Conservation (phyloP, 1,140 invertebrate species). For the Calliopsis andreniformis region DNA sequence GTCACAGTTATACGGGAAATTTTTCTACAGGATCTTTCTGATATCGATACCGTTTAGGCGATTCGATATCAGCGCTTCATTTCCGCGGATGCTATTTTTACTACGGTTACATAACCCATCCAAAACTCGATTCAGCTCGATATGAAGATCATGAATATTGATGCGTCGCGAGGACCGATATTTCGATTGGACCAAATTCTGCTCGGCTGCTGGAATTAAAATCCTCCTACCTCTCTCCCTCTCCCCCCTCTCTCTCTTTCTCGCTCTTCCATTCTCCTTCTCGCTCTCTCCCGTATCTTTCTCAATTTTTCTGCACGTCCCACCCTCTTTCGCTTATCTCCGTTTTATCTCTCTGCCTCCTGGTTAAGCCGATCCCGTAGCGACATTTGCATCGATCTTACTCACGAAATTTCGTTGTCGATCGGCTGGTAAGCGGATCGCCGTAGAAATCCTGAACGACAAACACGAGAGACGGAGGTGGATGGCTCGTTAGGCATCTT, state of each 20-base stretch:
- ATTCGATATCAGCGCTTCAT: background rate
- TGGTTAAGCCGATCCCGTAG: constrained; percentile 21
- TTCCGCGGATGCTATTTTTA: background rate
- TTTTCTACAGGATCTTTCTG: no score
- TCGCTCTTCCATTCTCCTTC: background rate
- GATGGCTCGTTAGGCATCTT: constrained; percentile 40
- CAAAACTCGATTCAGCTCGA: constrained; percentile 3
- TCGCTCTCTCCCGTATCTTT: background rate
- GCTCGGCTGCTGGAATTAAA: constrained; percentile 15
- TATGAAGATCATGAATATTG: constrained; percentile 19
- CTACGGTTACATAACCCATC: background rate
- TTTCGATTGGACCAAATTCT: constrained; percentile 24
- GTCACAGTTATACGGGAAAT: no score
- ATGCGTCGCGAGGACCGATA: constrained; percentile 13
- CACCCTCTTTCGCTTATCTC: background rate
- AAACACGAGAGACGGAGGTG: constrained; percentile 29
- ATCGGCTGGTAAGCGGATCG: constrained; percentile 50
- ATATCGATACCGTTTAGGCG: no score
- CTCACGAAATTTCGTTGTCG: constrained; percentile 29
- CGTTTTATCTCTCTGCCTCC: background rate
- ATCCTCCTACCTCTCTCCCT: background rate
- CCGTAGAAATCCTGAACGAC: constrained; percentile 33
- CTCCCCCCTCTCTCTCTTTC: background rate
- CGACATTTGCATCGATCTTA: constrained; percentile 41
- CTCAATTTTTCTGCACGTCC: background rate